Evolutionary conservation across 2,797 vertebrate genomes (phyloP).

Genomic region (Microctenopoma stevenorrisi): DNA sequence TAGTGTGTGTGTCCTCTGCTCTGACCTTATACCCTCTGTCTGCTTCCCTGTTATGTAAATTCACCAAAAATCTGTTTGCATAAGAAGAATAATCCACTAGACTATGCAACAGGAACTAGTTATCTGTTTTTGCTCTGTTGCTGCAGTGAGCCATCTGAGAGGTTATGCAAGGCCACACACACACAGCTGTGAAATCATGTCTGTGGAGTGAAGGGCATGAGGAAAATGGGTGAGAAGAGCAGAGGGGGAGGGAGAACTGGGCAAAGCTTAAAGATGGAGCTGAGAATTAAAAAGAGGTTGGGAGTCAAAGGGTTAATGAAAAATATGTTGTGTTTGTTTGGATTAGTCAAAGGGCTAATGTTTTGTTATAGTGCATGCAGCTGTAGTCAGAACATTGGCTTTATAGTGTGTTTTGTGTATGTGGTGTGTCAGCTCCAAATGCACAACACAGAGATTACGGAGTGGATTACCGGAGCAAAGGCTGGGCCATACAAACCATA

Average conservation of each 20-base stretch:
- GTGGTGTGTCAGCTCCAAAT: conserved; percentile 20
- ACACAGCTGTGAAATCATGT: conserved; percentile 17
- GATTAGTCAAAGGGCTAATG: conserved; percentile 1
- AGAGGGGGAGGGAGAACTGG: neutral
- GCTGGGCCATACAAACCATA: conserved; percentile 33
- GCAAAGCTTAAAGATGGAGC: neutral
- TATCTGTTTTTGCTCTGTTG: conserved; percentile 27
- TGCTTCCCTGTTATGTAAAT: conserved; percentile 75
- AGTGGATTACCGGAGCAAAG: conserved; percentile 55
- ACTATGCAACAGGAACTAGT: conserved; percentile 46
- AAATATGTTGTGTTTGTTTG: neutral
- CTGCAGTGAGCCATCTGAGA: conserved; percentile 24
- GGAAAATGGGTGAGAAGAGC: conserved; percentile 20
- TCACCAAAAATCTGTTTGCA: conserved; percentile 78
- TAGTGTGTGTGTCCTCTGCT: conserved; percentile 15
- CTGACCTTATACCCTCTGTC: conserved; percentile 35
- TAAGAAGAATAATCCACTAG: conserved; percentile 76
- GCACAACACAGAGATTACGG: conserved; percentile 60
- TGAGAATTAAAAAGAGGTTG: neutral
- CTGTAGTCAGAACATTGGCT: neutral
- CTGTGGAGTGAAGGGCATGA: conserved; percentile 20
- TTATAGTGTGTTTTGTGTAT: conserved; percentile 6
- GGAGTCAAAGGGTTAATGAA: neutral
- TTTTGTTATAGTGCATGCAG: neutral
- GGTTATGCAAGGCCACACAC: conserved; percentile 51